Percentiles rank a stretch among this genome's conserved stretches.
Evolutionary conservation across 2,797 vertebrate species (phyloP).

Genomic region (Peromyscus aztecus): DNA sequence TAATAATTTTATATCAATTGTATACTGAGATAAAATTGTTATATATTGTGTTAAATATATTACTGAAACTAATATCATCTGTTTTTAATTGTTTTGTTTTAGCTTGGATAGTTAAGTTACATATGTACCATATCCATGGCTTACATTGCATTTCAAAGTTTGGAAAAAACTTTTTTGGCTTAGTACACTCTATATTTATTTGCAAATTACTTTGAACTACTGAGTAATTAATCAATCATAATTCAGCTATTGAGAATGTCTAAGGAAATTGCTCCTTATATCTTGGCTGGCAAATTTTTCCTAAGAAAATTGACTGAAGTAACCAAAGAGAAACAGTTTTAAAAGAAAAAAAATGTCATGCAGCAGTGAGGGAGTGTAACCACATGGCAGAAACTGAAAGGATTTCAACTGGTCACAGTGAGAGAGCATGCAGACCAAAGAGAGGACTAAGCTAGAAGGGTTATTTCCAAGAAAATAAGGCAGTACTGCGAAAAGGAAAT

Average conservation of each 20-base stretch:
- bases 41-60: neutral
- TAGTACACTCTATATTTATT: neutral
- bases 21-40: slow-evolving; percentile 18
- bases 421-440: neutral
- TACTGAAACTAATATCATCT: slow-evolving; percentile 7
- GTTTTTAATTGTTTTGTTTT: neutral
- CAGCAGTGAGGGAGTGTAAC: neutral
- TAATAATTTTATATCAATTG: slow-evolving; percentile 11
- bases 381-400: neutral
- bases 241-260: neutral
- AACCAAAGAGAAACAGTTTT: neutral
- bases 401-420: neutral
- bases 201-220: neutral
- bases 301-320: neutral
- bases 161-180: neutral
- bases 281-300: neutral
- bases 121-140: neutral
- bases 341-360: neutral
- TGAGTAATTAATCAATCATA: slow-evolving; percentile 1
- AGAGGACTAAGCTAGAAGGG: fast-evolving
- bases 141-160: neutral
- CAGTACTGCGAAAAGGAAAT: neutral
- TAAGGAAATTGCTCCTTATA: neutral
- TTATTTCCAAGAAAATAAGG: neutral
- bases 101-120: slow-evolving; percentile 2